These are phyloP conservation scores for Lemur catta DNA, from an alignment of 2,797 vertebrate genomes.

Conservation along the genomic window DNA sequence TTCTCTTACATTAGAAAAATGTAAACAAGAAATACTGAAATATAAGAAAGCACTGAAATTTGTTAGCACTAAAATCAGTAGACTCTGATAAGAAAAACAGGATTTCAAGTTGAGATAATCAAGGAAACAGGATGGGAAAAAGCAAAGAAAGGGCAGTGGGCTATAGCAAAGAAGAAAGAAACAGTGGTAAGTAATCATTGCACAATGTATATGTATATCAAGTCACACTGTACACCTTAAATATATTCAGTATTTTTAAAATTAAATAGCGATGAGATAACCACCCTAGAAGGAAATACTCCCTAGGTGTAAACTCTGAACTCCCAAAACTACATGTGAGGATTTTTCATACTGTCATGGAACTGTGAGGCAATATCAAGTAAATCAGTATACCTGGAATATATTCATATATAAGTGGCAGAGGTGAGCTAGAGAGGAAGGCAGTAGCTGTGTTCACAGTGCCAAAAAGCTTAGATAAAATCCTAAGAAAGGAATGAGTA, in stretches of 20 bases:
- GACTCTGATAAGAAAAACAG: not conserved
- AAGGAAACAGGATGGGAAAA: not conserved
- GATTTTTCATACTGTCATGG: not conserved
- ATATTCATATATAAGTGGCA: not conserved
- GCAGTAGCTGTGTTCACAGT: not conserved
- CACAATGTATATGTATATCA: not conserved
- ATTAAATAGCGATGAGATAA: not conserved
- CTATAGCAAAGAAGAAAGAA: not conserved
- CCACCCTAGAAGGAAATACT: not conserved
- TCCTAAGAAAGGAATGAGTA: not conserved
- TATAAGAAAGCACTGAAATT: conserved; percentile 29
- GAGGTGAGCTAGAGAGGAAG: not conserved
- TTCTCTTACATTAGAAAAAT: not conserved
- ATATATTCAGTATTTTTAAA: not conserved
- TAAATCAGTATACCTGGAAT: not conserved
- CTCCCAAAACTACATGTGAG: not conserved
- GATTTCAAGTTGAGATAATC: conserved; percentile 12
- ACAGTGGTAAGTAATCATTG: not conserved
- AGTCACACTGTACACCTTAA: not conserved
- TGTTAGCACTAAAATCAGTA: not conserved
- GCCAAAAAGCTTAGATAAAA: conserved; percentile 5
- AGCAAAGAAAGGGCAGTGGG: not conserved
- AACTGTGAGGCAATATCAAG: not conserved
- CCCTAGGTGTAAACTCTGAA: not conserved
- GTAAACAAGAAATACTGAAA: not conserved